Percentiles rank a stretch among this genome's conserved stretches.
phyloP scores from a whole-genome alignment of 2,797 vertebrate species.

The Amazonetta brasiliensis region DNA sequence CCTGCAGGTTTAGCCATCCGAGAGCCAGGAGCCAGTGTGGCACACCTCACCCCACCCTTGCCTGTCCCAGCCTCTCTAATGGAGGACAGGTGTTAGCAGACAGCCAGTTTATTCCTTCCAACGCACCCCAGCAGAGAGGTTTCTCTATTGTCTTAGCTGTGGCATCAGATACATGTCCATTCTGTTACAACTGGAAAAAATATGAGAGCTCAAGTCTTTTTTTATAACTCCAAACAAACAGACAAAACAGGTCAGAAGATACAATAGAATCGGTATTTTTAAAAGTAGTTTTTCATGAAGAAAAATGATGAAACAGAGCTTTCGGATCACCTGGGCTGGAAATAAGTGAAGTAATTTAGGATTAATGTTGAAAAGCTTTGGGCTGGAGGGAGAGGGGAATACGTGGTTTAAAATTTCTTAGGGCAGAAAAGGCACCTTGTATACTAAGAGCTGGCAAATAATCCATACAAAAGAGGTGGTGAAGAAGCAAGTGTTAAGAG shows the following conservation, averaged over 20 bases:
- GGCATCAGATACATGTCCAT: background rate
- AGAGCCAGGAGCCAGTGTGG: rapidly evolving
- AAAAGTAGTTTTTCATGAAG: conserved; percentile 30
- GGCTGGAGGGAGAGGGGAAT: no score
- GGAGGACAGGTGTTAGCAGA: background rate
- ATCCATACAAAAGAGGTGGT: background rate
- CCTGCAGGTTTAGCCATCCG: rapidly evolving
- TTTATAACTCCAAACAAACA: conserved; percentile 12
- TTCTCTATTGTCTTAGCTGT: background rate
- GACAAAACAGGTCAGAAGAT: background rate
- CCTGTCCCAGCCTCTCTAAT: background rate
- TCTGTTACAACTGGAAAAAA: background rate
- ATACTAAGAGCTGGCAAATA: background rate
- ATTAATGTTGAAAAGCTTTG: background rate
- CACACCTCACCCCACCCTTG: background rate
- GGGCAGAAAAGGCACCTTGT: background rate
- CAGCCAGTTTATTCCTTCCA: background rate
- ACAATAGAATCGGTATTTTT: background rate
- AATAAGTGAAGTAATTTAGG: conserved; percentile 14
- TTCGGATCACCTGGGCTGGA: background rate
- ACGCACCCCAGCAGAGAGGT: background rate
- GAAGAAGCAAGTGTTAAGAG: background rate
- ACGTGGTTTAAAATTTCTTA: background rate
- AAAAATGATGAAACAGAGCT: background rate
- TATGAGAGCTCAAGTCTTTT: background rate